Evolutionary conservation across 2,888 invertebrate species (phyloP).

Genomic region (Pyrocoelia pectoralis): DNA sequence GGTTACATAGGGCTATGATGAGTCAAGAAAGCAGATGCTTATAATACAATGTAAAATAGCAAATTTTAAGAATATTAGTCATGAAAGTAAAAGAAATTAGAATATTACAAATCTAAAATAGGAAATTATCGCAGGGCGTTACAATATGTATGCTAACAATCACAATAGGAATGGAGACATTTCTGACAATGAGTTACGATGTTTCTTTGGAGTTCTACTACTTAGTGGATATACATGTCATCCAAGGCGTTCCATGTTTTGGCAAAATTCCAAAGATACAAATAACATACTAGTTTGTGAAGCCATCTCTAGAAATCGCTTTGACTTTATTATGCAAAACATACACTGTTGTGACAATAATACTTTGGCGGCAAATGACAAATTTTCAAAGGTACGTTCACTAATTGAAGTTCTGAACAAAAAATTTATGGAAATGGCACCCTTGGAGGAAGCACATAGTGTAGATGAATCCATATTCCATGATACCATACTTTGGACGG

Average conservation of each 20-base stretch:
- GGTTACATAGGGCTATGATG: no score
- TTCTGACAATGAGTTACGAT: neutral
- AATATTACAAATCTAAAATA: no score
- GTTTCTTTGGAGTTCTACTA: constrained; percentile 2
- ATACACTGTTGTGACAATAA: constrained; percentile 31
- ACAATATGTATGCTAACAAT: neutral
- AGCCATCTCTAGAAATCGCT: constrained; percentile 44
- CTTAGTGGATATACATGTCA: constrained; percentile 39
- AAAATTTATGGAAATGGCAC: constrained; percentile 41
- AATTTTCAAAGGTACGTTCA: constrained; percentile 44
- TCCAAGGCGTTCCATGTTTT: constrained; percentile 41
- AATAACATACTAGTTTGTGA: constrained; percentile 39
- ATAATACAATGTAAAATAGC: no score
- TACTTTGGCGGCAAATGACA: constrained; percentile 37
- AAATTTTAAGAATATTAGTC: no score
- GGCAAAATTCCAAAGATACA: constrained; percentile 41
- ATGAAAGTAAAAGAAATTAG: no score
- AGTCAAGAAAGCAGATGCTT: no score
- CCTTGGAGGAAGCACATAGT: constrained; percentile 44
- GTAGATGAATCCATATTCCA: constrained; percentile 52
- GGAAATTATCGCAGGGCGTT: no score
- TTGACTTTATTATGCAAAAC: constrained; percentile 38
- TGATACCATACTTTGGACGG: constrained; percentile 53
- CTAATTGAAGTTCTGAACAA: constrained; percentile 41
- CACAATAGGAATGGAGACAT: constrained; percentile 2